phyloP scores from a whole-genome alignment of 2,113 vertebrate species.

The Tamias sibiricus region DNA sequence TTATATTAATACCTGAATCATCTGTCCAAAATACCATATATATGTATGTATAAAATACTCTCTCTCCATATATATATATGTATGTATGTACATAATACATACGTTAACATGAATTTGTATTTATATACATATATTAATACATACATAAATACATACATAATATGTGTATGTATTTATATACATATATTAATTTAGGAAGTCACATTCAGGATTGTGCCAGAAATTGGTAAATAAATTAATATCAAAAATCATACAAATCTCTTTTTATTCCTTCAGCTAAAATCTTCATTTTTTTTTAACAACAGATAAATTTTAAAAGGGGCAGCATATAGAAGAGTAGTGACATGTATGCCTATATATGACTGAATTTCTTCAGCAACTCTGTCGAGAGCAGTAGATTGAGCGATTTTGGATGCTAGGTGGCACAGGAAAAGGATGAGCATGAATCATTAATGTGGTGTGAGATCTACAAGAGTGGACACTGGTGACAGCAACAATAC shows the following conservation, averaged over 20 bases:
- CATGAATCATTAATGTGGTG: background rate
- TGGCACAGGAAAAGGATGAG: background rate
- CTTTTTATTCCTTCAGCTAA: background rate
- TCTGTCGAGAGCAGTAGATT: background rate
- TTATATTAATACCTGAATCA: background rate
- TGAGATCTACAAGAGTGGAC: background rate
- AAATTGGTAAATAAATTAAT: background rate
- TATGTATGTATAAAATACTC: background rate
- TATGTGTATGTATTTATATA: no score
- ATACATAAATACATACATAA: no score
- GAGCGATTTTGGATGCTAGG: background rate
- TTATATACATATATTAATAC: no score
- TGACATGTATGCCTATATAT: background rate
- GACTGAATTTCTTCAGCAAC: background rate
- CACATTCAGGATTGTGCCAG: background rate
- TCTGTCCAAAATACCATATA: background rate
- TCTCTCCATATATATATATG: background rate
- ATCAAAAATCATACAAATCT: background rate
- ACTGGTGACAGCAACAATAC: background rate
- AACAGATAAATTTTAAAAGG: background rate
- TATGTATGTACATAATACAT: background rate
- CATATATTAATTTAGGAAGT: no score
- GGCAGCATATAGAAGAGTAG: accelerated
- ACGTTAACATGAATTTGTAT: no score
- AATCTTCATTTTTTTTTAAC: background rate